These are phyloP conservation scores for Drosophila lacicola DNA, from an alignment of 2,888 invertebrate genomes.

Conservation along the genomic window DNA sequence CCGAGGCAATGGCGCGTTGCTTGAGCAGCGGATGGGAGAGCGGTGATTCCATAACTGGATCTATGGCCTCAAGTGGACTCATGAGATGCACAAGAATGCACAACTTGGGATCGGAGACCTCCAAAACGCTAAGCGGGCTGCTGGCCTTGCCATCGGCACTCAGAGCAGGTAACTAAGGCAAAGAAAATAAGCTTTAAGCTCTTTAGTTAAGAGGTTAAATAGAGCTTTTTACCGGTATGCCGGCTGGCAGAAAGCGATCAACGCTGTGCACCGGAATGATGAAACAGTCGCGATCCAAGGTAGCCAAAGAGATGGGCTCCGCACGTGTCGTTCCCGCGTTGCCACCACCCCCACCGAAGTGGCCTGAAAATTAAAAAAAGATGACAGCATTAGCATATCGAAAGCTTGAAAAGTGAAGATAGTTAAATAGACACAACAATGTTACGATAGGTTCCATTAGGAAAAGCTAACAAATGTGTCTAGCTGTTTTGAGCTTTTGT, in stretches of 20 bases:
- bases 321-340: slow-evolving; percentile 82
- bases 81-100: slow-evolving; percentile 95
- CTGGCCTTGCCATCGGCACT: slow-evolving; percentile 86
- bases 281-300: slow-evolving; percentile 95
- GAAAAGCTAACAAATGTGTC: slow-evolving; percentile 8
- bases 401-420: background rate
- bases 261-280: slow-evolving; percentile 96
- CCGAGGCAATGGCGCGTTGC: slow-evolving; percentile 91
- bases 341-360: slow-evolving; percentile 64
- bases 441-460: slow-evolving; percentile 6
- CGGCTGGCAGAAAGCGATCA: slow-evolving; percentile 94
- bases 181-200: background rate
- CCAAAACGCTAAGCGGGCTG: slow-evolving; percentile 90
- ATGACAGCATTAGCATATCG: background rate
- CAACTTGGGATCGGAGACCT: slow-evolving; percentile 95
- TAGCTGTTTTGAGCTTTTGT: slow-evolving; percentile 30
- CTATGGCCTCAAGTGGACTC: slow-evolving; percentile 94
- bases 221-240: slow-evolving; percentile 90
- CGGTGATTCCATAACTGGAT: slow-evolving; percentile 94
- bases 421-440: slow-evolving; percentile 6
- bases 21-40: slow-evolving; percentile 91
- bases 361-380: slow-evolving; percentile 75
- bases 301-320: slow-evolving; percentile 92
- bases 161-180: slow-evolving; percentile 87
- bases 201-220: fast-evolving